These are phyloP conservation scores for Bothrops jararaca DNA, from an alignment of 2,113 vertebrate genomes.

Conservation along the genomic window DNA sequence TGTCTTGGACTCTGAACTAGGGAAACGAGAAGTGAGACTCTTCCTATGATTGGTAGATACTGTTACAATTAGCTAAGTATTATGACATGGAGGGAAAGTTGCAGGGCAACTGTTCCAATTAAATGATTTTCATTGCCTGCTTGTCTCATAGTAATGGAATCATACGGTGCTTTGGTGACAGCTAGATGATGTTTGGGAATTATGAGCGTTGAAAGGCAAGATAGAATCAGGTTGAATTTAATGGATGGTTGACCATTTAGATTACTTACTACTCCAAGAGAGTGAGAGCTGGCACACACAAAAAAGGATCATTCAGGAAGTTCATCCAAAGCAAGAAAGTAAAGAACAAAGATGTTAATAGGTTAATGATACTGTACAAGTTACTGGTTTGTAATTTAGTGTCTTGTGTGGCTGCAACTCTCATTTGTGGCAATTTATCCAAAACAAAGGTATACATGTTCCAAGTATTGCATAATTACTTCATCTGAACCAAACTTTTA, in stretches of 20 bases:
- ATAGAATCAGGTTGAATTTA: neutral
- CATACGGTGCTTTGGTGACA: neutral
- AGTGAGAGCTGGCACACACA: neutral
- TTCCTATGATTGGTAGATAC: neutral
- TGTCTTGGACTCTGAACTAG: neutral
- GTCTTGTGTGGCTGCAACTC: neutral
- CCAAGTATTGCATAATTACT: neutral
- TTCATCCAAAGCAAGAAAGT: neutral
- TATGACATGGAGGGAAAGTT: neutral
- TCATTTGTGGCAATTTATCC: neutral
- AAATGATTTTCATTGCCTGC: neutral
- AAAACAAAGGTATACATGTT: neutral
- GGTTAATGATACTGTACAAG: neutral
- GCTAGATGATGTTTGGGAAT: neutral
- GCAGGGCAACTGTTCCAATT: neutral
- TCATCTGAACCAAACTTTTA: neutral
- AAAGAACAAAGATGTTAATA: neutral
- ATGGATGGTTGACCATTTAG: neutral
- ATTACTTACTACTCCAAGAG: neutral
- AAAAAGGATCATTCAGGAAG: neutral
- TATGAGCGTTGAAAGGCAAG: neutral
- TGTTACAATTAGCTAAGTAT: neutral
- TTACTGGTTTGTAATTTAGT: neutral
- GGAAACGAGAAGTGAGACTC: neutral
- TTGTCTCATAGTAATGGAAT: neutral